These are phyloP conservation scores for Hypsopygia costalis DNA, from an alignment of 2,888 invertebrate genomes.

Conservation along the genomic window DNA sequence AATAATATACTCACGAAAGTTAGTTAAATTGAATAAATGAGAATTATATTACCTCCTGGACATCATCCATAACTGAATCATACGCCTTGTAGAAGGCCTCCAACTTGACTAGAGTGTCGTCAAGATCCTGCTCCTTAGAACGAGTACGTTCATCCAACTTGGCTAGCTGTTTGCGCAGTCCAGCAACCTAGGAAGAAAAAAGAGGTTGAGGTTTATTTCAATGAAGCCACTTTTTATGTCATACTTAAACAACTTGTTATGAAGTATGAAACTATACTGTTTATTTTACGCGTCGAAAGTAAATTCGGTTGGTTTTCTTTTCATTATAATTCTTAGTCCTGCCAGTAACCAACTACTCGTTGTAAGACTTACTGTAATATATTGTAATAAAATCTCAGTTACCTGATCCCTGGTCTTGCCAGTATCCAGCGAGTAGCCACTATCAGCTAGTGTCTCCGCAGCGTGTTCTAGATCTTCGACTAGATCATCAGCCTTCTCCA, in stretches of 20 bases:
- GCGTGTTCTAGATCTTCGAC: constrained; percentile 85
- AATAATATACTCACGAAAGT: too few species aligned
- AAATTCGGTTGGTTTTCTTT: too few species aligned
- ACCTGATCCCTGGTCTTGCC: constrained; percentile 91
- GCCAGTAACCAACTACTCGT: too few species aligned
- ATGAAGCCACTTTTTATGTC: too few species aligned
- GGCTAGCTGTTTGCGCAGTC: constrained; percentile 88
- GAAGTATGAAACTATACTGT: too few species aligned
- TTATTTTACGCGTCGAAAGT: too few species aligned
- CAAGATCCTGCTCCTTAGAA: constrained; percentile 88
- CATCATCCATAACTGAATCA: constrained; percentile 86
- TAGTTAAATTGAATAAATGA: too few species aligned
- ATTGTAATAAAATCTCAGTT: too few species aligned
- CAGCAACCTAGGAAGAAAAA: constrained; percentile 76
- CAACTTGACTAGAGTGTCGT: constrained; percentile 87
- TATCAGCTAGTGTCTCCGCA: constrained; percentile 89
- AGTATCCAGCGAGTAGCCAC: constrained; percentile 92
- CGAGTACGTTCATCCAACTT: constrained; percentile 90
- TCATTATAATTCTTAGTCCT: too few species aligned
- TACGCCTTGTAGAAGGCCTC: constrained; percentile 92
- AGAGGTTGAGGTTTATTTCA: too few species aligned
- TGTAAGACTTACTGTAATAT: too few species aligned
- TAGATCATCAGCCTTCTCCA: constrained; percentile 84
- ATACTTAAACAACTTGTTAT: too few species aligned
- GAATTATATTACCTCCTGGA: constrained; percentile 85